Evolutionary conservation across 2,888 invertebrate species (phyloP).

Genomic region (Scaptomyza parva): DNA sequence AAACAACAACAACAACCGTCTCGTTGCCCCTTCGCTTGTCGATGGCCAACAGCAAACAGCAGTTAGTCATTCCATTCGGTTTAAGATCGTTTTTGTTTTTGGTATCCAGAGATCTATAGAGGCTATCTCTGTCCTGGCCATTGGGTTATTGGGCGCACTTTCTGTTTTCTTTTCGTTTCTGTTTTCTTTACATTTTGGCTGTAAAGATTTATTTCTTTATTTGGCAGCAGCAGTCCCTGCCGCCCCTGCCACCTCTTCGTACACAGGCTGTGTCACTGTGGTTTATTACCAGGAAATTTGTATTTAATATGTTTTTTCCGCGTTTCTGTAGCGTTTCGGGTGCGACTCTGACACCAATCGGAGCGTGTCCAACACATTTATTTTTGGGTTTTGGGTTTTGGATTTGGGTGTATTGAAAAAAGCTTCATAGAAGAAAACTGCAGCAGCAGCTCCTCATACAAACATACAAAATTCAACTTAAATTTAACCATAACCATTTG

Average conservation of each 20-base stretch:
- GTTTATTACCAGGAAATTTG: slow-evolving; percentile 77
- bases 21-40: slow-evolving; percentile 44
- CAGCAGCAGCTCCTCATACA: slow-evolving; percentile 10
- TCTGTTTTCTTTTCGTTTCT: not conserved
- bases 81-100: slow-evolving; percentile 39
- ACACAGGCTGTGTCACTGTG: slow-evolving; percentile 39
- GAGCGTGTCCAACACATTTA: slow-evolving; percentile 3
- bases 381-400: slow-evolving; percentile 12
- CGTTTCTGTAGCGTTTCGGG: slow-evolving; percentile 54
- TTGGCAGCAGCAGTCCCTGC: slow-evolving; percentile 45
- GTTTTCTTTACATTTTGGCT: slow-evolving; percentile 13
- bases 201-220: slow-evolving; percentile 77
- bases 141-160: slow-evolving; percentile 9
- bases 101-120: slow-evolving; percentile 18
- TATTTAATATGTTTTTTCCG: slow-evolving; percentile 79
- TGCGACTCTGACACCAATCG: slow-evolving; percentile 35
- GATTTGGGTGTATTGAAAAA: no score
- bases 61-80: slow-evolving; percentile 72
- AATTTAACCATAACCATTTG: slow-evolving; percentile 1
- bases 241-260: slow-evolving; percentile 1
- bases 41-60: slow-evolving; percentile 54
- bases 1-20: slow-evolving; percentile 21
- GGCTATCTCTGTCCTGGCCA: slow-evolving; percentile 23
- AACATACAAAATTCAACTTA: slow-evolving; percentile 1
- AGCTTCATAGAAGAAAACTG: slow-evolving; percentile 18